Evolutionary conservation across 1,140 invertebrate species (phyloP).

Genomic region (Muscidifurax raptorellus): DNA sequence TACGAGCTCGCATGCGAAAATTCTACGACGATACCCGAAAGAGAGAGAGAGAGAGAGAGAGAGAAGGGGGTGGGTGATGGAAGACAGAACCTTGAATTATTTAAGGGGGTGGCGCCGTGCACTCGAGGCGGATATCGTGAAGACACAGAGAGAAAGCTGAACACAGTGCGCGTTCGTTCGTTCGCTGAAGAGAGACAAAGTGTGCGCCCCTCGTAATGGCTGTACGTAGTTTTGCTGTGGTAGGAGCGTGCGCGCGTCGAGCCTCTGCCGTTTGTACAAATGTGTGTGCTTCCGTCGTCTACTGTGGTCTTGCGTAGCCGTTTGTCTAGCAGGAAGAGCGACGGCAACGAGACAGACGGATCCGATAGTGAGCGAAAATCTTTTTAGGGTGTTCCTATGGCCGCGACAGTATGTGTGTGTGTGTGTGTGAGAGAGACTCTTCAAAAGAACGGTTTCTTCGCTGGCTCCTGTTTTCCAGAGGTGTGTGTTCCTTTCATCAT

Average conservation of each 20-base stretch:
- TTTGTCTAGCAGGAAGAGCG: neutral
- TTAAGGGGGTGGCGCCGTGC: constrained; percentile 45
- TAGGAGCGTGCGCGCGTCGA: constrained; percentile 36
- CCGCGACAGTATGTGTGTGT: no score
- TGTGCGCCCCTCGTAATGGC: constrained; percentile 57
- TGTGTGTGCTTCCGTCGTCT: neutral
- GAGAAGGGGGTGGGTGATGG: no score
- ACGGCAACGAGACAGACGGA: neutral
- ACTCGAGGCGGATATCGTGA: neutral
- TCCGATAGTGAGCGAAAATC: neutral
- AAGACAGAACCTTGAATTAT: constrained; percentile 57
- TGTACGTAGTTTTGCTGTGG: constrained; percentile 54
- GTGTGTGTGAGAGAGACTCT: no score
- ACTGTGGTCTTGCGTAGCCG: neutral
- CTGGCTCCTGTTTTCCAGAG: constrained; percentile 49
- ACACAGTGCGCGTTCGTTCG: neutral
- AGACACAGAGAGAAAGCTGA: neutral
- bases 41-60: constrained; percentile 30
- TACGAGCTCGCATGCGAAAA: constrained; percentile 42
- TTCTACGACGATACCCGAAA: constrained; percentile 45
- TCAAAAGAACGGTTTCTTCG: neutral
- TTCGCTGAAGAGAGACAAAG: constrained; percentile 50
- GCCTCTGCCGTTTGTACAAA: neutral
- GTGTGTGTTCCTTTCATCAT: constrained; percentile 57
- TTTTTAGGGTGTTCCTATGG: neutral